Percentiles rank a stretch among this genome's conserved stretches.
phyloP scores from a whole-genome alignment of 2,888 invertebrate species.

The Falcaria lacertinaria region DNA sequence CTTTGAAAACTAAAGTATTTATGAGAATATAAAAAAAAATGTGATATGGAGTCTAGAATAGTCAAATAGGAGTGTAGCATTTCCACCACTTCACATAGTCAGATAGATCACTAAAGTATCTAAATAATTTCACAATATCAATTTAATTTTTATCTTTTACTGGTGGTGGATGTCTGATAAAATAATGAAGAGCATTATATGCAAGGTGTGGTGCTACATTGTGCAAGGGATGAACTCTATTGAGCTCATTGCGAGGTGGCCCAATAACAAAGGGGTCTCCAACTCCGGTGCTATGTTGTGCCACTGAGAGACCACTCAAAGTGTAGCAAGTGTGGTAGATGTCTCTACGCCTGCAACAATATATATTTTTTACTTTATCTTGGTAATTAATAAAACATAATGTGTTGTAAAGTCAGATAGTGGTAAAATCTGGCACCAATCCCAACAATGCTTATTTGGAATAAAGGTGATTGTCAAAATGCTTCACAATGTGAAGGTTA shows the following conservation, averaged over 20 bases:
- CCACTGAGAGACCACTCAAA: constrained; percentile 95
- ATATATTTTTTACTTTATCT: too few species aligned
- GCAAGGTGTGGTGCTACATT: constrained; percentile 86
- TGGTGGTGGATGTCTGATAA: constrained; percentile 67
- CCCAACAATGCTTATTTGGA: too few species aligned
- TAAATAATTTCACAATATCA: constrained; percentile 12
- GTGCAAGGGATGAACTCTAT: constrained; percentile 89
- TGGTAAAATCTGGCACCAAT: too few species aligned
- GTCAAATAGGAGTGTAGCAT: too few species aligned
- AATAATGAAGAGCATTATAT: constrained; percentile 73
- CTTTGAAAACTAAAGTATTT: too few species aligned
- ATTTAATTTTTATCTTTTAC: constrained; percentile 61
- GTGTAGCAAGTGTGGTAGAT: constrained; percentile 98
- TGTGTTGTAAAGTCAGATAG: too few species aligned
- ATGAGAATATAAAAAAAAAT: too few species aligned
- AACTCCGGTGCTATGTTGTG: constrained; percentile 85
- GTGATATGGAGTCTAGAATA: too few species aligned
- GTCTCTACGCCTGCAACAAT: constrained; percentile 86
- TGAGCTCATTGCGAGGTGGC: constrained; percentile 83
- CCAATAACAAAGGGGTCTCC: constrained; percentile 82
- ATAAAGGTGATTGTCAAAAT: too few species aligned
- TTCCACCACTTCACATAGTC: background rate
- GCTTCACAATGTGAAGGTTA: too few species aligned
- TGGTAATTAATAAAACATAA: too few species aligned
- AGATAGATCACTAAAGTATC: constrained; percentile 10